Conservation (phyloP, 2,888 invertebrate genomes). For the Lycophotia porphyrea region DNA sequence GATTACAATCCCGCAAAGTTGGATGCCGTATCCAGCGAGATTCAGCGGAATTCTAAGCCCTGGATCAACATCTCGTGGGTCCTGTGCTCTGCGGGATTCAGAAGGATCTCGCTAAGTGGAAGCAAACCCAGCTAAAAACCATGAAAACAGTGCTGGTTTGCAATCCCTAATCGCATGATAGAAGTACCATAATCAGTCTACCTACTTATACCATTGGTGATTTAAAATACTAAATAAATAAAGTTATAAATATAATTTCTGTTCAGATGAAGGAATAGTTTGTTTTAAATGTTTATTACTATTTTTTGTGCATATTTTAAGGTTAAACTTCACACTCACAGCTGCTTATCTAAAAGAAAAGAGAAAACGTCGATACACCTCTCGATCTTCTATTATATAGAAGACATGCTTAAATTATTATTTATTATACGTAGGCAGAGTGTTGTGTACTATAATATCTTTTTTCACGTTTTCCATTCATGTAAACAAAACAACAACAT, state of each 20-base stretch:
- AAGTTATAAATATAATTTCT: neutral
- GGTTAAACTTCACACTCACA: neutral
- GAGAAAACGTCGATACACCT: neutral
- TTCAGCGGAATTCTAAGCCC: neutral
- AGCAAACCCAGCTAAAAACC: neutral
- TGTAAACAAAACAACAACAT: neutral
- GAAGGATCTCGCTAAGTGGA: neutral
- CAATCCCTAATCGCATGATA: no score
- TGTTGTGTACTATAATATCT: neutral
- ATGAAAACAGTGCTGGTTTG: neutral
- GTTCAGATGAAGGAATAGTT: neutral
- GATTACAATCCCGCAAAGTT: neutral
- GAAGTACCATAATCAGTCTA: neutral
- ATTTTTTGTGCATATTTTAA: neutral
- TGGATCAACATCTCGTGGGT: neutral
- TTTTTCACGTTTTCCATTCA: constrained; percentile 15
- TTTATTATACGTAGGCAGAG: neutral
- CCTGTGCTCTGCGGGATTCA: neutral
- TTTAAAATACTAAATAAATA: neutral
- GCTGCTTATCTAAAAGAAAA: constrained; percentile 13
- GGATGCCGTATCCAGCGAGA: neutral
- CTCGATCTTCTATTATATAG: neutral
- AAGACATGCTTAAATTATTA: neutral
- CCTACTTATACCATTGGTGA: neutral
- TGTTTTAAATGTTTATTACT: neutral